Conservation (phyloP, 2,888 invertebrate species). For the Orthosia gothica region DNA sequence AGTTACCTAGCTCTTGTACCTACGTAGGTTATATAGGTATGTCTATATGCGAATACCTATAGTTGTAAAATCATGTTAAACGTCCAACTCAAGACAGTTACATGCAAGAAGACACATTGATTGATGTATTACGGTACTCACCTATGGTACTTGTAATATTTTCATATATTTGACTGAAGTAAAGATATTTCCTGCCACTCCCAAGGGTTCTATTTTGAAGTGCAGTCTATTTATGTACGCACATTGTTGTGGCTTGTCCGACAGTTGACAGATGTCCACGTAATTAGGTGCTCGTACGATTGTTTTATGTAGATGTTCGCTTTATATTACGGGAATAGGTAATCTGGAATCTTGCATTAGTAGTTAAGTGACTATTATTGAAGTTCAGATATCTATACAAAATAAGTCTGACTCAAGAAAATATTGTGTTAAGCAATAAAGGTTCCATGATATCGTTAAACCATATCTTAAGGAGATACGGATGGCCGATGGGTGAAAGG, state of each 20-base stretch:
- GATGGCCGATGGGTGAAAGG: too few relatives aligned
- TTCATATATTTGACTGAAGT: conserved; percentile 44
- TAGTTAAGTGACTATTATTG: neutral
- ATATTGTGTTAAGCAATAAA: neutral
- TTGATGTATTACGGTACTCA: conserved; percentile 51
- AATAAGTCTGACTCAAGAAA: too few relatives aligned
- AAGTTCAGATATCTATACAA: too few relatives aligned
- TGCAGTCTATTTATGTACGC: conserved; percentile 61
- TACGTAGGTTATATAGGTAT: neutral
- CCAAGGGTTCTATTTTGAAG: conserved; percentile 70
- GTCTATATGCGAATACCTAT: neutral
- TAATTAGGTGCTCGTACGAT: conserved; percentile 61
- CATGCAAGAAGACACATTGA: conserved; percentile 51
- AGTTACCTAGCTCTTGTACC: neutral
- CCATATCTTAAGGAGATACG: too few relatives aligned
- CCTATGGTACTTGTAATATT: conserved; percentile 38
- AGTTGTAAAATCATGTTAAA: conserved; percentile 20
- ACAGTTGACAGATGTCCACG: conserved; percentile 62
- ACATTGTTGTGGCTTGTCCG: conserved; percentile 65
- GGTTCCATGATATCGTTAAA: neutral
- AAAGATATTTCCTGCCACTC: conserved; percentile 62
- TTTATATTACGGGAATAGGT: neutral
- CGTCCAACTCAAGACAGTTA: conserved; percentile 38
- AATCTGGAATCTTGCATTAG: neutral
- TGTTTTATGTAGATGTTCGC: conserved; percentile 15